These are phyloP conservation scores for Drosophila mayaguana DNA, from an alignment of 2,888 invertebrate species.

Conservation along the genomic window DNA sequence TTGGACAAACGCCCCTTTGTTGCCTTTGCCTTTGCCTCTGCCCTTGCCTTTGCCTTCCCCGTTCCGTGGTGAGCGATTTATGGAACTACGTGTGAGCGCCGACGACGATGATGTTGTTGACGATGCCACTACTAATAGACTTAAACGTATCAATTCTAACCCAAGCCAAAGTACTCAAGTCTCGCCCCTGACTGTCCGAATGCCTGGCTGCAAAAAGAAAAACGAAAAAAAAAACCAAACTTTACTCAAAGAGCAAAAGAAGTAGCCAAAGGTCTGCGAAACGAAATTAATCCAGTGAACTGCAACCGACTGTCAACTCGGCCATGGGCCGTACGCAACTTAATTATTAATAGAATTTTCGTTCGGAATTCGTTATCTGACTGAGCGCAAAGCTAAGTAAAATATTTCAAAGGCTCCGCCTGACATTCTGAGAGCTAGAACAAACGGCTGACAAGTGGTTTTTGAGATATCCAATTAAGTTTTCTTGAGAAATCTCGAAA, in stretches of 20 bases:
- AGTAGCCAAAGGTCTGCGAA: conserved; percentile 17
- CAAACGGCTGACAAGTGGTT: conserved; percentile 5
- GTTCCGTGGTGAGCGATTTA: conserved; percentile 49
- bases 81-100: conserved; percentile 41
- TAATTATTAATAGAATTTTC: conserved; percentile 51
- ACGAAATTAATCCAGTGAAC: conserved; percentile 32
- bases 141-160: conserved; percentile 61
- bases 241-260: neutral
- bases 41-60: neutral
- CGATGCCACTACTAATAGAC: conserved; percentile 46
- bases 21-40: neutral
- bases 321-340: conserved; percentile 14
- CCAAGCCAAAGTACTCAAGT: conserved; percentile 25
- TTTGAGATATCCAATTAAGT: conserved; percentile 2
- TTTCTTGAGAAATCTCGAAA: conserved; percentile 1
- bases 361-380: conserved; percentile 7
- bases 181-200: conserved; percentile 20
- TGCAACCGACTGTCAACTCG: conserved; percentile 28
- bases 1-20: conserved; percentile 41
- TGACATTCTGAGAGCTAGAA: neutral
- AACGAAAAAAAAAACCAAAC: conserved; percentile 2
- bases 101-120: conserved; percentile 11
- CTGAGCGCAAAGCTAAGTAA: neutral
- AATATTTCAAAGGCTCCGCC: conserved; percentile 10
- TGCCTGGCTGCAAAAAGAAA: conserved; percentile 12